phyloP scores from a whole-genome alignment of 2,797 vertebrate species.

The Chloroceryle inda region DNA sequence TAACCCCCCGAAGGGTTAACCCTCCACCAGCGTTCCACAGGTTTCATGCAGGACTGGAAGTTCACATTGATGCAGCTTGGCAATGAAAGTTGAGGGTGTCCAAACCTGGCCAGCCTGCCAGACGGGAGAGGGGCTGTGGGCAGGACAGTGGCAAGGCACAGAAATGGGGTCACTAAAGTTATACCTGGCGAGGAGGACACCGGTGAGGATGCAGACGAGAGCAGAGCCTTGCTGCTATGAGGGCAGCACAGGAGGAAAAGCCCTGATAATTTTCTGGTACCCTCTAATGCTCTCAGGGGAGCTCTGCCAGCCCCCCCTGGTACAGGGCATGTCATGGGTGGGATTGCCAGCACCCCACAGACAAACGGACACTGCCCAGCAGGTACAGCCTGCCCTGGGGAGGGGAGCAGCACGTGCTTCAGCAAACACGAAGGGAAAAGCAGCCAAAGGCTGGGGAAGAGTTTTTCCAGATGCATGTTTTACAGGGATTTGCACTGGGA shows the following conservation, averaged over 20 bases:
- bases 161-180: neutral
- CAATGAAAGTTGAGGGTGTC: accelerated
- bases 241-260: neutral
- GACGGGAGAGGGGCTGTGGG: neutral
- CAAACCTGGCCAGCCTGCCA: neutral
- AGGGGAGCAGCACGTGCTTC: neutral
- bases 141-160: neutral
- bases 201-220: accelerated
- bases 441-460: neutral
- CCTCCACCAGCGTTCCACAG: neutral
- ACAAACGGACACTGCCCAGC: accelerated
- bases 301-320: neutral
- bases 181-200: accelerated
- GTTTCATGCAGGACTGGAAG: neutral
- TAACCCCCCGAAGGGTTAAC: accelerated
- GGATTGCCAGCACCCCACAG: accelerated
- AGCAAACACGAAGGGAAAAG: neutral
- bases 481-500: neutral
- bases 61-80: accelerated
- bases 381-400: neutral
- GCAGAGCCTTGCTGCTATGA: neutral
- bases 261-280: neutral
- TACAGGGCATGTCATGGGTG: accelerated
- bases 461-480: neutral
- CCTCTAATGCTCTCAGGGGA: neutral